Evolutionary conservation across 2,113 vertebrate genomes (phyloP), one percentile per base, ranked within the genome.

Genomic region (Xenopus laevis): DNA sequence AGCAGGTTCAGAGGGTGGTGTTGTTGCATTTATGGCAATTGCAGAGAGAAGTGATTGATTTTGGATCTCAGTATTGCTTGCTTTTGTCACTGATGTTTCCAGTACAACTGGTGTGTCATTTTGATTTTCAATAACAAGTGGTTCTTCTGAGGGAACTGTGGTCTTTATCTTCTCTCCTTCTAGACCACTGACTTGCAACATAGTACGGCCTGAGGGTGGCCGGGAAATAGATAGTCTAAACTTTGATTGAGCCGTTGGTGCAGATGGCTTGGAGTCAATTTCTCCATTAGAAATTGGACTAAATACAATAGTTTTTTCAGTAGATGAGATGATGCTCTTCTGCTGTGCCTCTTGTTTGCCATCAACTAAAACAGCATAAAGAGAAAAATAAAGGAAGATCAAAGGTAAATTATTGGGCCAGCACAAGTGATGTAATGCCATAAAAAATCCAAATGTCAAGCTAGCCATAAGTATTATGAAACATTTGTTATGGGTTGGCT

Each of bases 161-260:
- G 73, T 81, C 53, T 62, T 16, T 7, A 55, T 0, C 3, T 13
- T 8, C 0, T 40, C 70, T 15, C 80, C 79, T 75, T 88, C 79
- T 74, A 82, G 79, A 0, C 69, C 62, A 45, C 57, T 76, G 8
- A 80, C 79, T 27, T 71, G 81, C 68, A 80, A 79, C 84, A 78
- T 68, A 3, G 89, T 50, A 85, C 87, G 89, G 68, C 84, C 88
- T 85, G 90, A 88, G 80, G 89, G 87, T 45, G 88, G 77, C 84
- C 86, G 87, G 65, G 89, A 79, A 65, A 90, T 86, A 0, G 85
- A 23, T 13, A 90, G 82, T 81, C 58, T 65, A 62, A 90, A 85
- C 79, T 71, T 85, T 65, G 86, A 74, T 76, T 83, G 81, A 65
- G 86, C 86, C 84, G 84, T 83, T 82, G 87, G 81, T 18, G 12